Conservation (phyloP, 2,888 invertebrate genomes). For the Exephanes ischioxanthus region DNA sequence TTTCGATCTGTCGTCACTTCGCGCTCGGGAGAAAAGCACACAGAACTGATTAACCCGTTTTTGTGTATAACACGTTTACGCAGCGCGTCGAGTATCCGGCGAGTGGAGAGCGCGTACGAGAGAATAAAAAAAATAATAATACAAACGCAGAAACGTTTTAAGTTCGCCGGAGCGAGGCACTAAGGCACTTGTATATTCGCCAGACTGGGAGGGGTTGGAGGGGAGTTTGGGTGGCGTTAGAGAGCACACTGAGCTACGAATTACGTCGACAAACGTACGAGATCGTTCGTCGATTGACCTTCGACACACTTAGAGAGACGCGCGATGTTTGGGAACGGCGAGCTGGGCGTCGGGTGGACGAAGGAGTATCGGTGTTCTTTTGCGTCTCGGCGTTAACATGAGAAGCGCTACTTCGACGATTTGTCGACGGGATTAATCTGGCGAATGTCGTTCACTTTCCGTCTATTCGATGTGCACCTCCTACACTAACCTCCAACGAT, state of each 20-base stretch:
- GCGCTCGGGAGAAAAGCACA: not conserved
- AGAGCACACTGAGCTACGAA: not conserved
- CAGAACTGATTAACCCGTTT: not conserved
- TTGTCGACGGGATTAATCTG: not conserved
- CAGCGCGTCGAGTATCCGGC: not conserved
- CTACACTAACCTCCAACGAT: conserved; percentile 1
- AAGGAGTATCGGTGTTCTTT: not conserved
- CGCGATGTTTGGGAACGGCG: not conserved
- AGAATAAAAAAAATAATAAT: not conserved
- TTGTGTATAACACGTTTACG: not conserved
- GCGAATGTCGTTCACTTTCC: not conserved
- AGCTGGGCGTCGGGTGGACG: not conserved
- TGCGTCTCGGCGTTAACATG: not conserved
- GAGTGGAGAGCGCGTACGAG: no score
- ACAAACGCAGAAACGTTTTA: not conserved
- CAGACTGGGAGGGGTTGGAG: not conserved
- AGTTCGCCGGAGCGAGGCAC: not conserved
- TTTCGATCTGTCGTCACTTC: not conserved
- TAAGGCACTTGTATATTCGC: not conserved
- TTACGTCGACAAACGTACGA: not conserved
- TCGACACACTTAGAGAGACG: not conserved
- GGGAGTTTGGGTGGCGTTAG: not conserved
- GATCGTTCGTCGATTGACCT: conserved; percentile 2
- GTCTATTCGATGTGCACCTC: not conserved
- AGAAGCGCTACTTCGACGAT: not conserved